Base-by-base conservation (phyloP, 2,888 invertebrate species). In the Graphium colonna region DNA sequence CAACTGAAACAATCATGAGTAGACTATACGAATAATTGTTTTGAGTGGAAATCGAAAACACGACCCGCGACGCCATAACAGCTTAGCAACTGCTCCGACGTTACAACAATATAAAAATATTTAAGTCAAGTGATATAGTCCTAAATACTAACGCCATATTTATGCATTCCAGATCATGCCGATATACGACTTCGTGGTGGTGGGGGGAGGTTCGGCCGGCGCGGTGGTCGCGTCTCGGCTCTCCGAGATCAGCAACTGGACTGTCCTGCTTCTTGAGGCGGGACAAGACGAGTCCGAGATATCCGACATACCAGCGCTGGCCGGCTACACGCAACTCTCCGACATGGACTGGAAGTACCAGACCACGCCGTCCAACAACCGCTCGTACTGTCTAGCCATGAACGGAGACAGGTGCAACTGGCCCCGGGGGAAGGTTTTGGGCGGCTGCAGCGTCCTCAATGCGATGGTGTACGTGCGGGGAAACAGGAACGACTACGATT, bases 331-430 rank as follows among this genome's bases (percentile, higher is more conserved):
- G 17, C 97, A 97, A 74, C 91, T 96, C 56, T 94, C 96, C 16
- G 95, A 96, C 28, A 91, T 97, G 77, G 97, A 97, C 83, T 97
- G 97, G 97, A 94, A 97, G 84, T 97, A 94, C 80, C 95, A 96
- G 80, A 97, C 97, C 1, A 94, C 95, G 3, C 95, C 96, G 0
- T 94, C 94, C 0, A 87, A 91, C 31, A 93, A 94, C 61, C 93
- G 94, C 43, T 92, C 94, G n/a, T 96, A 96, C 78, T 97, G 97
- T 69, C 91, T 95, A 58, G 96, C 95, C 5, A 96, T 97, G 96
- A 92, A 94, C 60, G 95, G 95, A 0, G 95, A 95, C 75, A 91
- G 96, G 57, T 97, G 96, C 79, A 96, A 96, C 81, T 97, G 96
- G 97, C 96, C 97, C 1, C 91, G 98, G 59, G 98, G 98, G 48